These are phyloP conservation scores for Hydropotes inermis DNA, from an alignment of 2,113 vertebrate species.

Conservation along the genomic window DNA sequence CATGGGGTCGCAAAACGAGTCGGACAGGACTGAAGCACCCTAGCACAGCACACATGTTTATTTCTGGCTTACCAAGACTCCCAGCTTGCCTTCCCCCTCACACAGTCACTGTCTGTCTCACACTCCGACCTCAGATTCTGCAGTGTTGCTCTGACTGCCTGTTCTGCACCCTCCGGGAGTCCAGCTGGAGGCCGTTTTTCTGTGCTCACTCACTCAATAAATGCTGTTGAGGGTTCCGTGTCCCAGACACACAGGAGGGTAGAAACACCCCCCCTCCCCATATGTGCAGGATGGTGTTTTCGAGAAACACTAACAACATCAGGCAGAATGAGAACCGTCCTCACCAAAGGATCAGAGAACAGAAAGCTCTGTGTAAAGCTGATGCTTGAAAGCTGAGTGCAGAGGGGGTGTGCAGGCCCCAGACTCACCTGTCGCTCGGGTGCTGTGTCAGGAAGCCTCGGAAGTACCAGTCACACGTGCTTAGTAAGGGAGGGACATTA, in stretches of 20 bases:
- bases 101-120: accelerated
- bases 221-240: accelerated
- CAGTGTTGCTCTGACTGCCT: accelerated
- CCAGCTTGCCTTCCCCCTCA: accelerated
- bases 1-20: neutral
- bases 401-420: too few species aligned
- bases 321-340: too few species aligned
- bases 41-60: neutral
- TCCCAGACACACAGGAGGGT: too few species aligned
- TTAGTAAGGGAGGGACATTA: neutral
- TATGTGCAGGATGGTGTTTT: accelerated
- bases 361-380: accelerated
- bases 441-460: neutral
- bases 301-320: accelerated
- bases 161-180: accelerated
- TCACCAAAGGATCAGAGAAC: accelerated
- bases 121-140: accelerated
- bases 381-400: accelerated
- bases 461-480: accelerated
- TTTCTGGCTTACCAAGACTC: accelerated
- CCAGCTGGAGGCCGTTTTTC: accelerated
- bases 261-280: accelerated
- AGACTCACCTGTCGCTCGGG: neutral
- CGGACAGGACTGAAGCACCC: accelerated
- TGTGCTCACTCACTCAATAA: accelerated